phyloP scores from a whole-genome alignment of 2,888 invertebrate species.

The Eristalis intricaria region DNA sequence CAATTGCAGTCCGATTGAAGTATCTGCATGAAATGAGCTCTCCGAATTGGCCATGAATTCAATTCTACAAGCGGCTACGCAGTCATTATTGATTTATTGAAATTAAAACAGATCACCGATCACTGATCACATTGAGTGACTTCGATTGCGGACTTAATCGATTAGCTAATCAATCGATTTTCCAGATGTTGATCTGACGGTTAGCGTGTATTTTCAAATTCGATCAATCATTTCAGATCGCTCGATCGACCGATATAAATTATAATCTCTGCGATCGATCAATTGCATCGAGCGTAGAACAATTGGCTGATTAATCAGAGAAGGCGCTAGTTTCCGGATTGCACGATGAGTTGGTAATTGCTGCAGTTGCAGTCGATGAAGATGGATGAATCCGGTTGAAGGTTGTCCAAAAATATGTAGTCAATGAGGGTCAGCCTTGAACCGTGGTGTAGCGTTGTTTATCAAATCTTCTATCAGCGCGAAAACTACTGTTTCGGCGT shows the following conservation, averaged over 20 bases:
- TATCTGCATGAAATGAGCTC: too few species aligned
- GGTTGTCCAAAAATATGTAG: background rate
- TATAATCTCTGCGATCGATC: background rate
- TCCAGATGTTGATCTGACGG: too few species aligned
- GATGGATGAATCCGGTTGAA: background rate
- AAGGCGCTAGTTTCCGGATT: background rate
- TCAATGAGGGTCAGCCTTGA: too few species aligned
- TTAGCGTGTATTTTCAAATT: background rate
- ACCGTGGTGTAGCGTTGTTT: too few species aligned
- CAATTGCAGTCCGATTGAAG: too few species aligned
- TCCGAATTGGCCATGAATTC: background rate
- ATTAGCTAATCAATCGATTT: background rate
- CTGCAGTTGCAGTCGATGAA: background rate
- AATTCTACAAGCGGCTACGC: too few species aligned
- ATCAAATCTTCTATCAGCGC: too few species aligned
- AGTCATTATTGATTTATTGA: too few species aligned
- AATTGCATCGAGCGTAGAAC: background rate
- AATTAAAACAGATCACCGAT: background rate
- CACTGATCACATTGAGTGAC: background rate
- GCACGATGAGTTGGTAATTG: background rate
- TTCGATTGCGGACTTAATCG: background rate
- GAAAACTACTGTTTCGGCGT: too few species aligned
- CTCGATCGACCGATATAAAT: background rate
- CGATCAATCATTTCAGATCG: background rate
- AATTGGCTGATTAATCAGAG: background rate